Percentiles rank a stretch among this genome's conserved stretches.
phyloP scores from a whole-genome alignment of 2,888 invertebrate species.

The Cephus runcator region DNA sequence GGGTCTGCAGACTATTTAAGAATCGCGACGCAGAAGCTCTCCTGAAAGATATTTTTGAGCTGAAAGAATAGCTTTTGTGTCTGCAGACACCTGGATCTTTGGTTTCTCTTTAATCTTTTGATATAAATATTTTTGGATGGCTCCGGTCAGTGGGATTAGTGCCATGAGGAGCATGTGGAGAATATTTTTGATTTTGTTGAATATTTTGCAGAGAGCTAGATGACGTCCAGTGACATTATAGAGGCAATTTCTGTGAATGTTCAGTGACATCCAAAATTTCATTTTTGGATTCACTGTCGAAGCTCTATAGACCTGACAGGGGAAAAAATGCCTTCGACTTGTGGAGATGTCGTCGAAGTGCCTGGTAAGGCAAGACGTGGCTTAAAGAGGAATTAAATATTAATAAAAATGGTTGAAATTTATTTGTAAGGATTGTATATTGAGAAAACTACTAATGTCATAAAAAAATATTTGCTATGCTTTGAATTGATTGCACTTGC shows the following conservation, averaged over 20 bases:
- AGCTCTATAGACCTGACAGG: neutral
- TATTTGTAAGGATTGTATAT: neutral
- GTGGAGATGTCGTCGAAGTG: constrained; percentile 50
- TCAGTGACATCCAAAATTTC: neutral
- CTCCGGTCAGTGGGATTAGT: neutral
- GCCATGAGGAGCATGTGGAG: neutral
- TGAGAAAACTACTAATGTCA: neutral
- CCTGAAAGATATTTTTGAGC: neutral
- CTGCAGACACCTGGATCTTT: neutral
- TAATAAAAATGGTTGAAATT: neutral
- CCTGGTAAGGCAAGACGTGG: constrained; percentile 40
- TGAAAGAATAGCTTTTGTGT: neutral
- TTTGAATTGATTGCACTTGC: neutral
- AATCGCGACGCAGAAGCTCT: neutral
- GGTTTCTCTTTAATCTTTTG: neutral
- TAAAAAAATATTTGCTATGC: neutral
- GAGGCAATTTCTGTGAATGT: neutral
- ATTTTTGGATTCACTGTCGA: neutral
- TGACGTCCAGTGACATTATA: neutral
- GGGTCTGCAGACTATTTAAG: neutral
- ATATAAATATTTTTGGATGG: neutral
- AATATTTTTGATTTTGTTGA: neutral
- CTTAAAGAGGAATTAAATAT: neutral
- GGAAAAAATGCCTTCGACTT: constrained; percentile 54
- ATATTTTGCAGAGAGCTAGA: neutral